Percentiles rank a stretch among this genome's conserved stretches.
phyloP scores from a whole-genome alignment of 2,797 vertebrate genomes.

The Oryzias sinensis region DNA sequence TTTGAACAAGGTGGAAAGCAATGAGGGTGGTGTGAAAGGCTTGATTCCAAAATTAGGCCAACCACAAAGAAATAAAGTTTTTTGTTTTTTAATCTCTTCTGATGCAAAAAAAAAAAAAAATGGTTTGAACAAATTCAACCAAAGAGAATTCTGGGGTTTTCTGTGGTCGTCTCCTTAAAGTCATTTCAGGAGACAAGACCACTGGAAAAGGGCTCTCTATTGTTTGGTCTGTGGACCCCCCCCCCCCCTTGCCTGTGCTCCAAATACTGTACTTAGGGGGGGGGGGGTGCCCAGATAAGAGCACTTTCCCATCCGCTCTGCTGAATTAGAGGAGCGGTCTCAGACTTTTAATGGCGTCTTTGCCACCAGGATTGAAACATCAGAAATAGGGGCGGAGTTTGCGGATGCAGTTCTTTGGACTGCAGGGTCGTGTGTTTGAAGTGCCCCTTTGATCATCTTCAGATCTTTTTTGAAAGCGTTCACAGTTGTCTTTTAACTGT shows the following conservation, averaged over 20 bases:
- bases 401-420: conserved; percentile 4
- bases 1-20: conserved; percentile 67
- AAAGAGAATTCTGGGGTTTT: conserved; percentile 13
- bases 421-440: too few relatives aligned
- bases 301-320: conserved; percentile 66
- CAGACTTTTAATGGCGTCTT: conserved; percentile 74
- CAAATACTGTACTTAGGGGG: conserved; percentile 80
- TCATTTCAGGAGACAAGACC: conserved; percentile 63
- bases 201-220: conserved; percentile 65
- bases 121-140: neutral
- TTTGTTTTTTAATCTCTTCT: too few relatives aligned
- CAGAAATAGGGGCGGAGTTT: conserved; percentile 45
- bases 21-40: conserved; percentile 67
- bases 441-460: too few relatives aligned
- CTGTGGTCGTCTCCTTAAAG: conserved; percentile 39
- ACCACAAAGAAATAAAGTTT: conserved; percentile 33
- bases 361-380: conserved; percentile 58
- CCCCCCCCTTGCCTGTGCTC: conserved; percentile 66
- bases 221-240: conserved; percentile 72
- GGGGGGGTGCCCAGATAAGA: conserved; percentile 71
- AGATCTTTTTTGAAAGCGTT: too few relatives aligned
- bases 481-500: too few relatives aligned
- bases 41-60: conserved; percentile 69
- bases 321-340: conserved; percentile 75
- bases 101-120: too few relatives aligned